Evolutionary conservation across 2,113 vertebrate genomes (phyloP), one percentile per base, ranked within the genome.

Genomic region (Chloropsis hardwickii): DNA sequence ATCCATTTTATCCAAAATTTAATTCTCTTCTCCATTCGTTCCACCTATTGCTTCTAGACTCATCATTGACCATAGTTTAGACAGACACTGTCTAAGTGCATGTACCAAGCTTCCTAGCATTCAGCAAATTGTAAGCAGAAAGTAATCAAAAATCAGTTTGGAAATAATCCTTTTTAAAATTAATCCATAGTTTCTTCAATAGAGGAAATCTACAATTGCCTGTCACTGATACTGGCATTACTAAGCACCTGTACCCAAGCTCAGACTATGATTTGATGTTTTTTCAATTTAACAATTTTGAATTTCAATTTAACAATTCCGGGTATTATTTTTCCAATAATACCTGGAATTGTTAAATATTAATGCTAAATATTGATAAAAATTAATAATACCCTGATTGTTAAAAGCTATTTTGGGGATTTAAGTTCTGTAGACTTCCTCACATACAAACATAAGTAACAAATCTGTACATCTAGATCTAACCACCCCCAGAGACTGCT

Each of bases 341-440:
- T 40, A 83, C 23, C 33, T 83, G 35, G 35, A 88, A 61, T 76
- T 48, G n/a, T n/a, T n/a, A n/a, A n/a, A n/a, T n/a, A n/a, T n/a
- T n/a, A n/a, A n/a, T n/a, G n/a, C n/a, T n/a, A n/a, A n/a, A n/a
- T n/a, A n/a, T n/a, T n/a, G n/a, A n/a, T n/a, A n/a, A n/a, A n/a
- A n/a, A n/a, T n/a, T n/a, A n/a, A n/a, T n/a, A n/a, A n/a, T n/a
- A n/a, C 20, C 13, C 23, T 53, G 24, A 62, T 62, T 94, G 77
- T 84, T 88, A 61, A 92, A 92, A 92, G 72, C 39, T 10, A 0
- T 81, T 84, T 62, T 53, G 25, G 12, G 21, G 25, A 58, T 78
- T 92, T 65, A 61, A 80, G 40, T 82, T 88, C 44, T 82, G 64
- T 57, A 86, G 58, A 72, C 50, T 90, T 95, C 54, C 72, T 96